A percentile compares a stretch with the other conserved stretches of the same genome.
phyloP scores from a whole-genome alignment of 2,797 vertebrate genomes.

The Luscinia luscinia region DNA sequence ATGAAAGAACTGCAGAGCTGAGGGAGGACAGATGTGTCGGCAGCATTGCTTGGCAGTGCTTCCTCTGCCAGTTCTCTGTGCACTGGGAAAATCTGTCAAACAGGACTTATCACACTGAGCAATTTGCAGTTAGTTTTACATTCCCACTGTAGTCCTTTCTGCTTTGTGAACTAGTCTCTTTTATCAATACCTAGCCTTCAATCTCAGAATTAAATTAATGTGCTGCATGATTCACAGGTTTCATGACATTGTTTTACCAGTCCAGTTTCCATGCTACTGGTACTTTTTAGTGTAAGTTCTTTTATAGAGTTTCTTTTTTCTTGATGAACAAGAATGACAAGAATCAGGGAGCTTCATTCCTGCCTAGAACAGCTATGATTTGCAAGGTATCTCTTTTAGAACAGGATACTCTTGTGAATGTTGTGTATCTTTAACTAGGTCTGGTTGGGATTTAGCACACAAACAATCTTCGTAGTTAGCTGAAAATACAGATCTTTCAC shows the following conservation, averaged over 20 bases:
- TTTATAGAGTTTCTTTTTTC: fast-evolving
- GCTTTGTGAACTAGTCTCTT: neutral
- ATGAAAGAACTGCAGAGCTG: neutral
- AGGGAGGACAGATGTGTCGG: neutral
- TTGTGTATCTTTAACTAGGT: neutral
- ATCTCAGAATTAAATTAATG: neutral
- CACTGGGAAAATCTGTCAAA: neutral
- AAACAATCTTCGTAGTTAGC: neutral
- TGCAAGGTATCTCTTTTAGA: neutral
- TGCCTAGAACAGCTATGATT: neutral
- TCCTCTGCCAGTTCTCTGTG: neutral
- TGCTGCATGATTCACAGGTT: neutral
- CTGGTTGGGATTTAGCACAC: neutral
- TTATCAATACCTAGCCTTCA: neutral
- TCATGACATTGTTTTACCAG: neutral
- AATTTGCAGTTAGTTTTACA: neutral
- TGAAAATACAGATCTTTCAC: slow-evolving; percentile 40
- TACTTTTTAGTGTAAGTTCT: neutral
- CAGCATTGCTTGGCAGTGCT: neutral
- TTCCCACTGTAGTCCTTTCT: neutral
- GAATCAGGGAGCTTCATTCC: neutral
- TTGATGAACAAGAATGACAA: neutral
- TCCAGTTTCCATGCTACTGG: neutral
- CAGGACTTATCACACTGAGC: neutral
- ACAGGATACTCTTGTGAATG: neutral